A percentile compares a stretch with the other conserved stretches of the same genome.
Conservation (phyloP, 2,113 vertebrate species). For the Cephalopterus ornatus region DNA sequence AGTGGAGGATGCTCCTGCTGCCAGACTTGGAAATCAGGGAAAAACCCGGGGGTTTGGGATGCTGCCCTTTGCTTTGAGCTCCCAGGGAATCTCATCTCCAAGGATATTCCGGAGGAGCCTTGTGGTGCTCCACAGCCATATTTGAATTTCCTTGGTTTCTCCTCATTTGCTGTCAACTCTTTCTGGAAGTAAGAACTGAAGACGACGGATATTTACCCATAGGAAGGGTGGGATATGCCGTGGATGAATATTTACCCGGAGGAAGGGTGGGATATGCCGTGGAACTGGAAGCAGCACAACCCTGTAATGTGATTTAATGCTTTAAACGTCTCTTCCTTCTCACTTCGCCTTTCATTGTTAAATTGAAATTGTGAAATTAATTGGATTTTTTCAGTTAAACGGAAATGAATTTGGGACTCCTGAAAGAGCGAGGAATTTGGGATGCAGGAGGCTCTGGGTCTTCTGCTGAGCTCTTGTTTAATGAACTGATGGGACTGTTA, state of each 20-base stretch:
- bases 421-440: not conserved
- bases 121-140: too few species aligned
- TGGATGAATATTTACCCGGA: not conserved
- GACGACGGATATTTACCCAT: accelerated
- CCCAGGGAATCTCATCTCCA: not conserved
- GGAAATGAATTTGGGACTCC: not conserved
- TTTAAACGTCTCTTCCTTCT: not conserved
- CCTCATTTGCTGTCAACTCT: not conserved
- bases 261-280: not conserved
- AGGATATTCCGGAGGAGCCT: not conserved
- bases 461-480: not conserved
- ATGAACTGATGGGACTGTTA: not conserved
- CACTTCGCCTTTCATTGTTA: not conserved
- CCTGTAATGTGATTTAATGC: accelerated
- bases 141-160: not conserved
- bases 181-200: not conserved
- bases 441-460: not conserved
- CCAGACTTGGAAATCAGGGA: not conserved
- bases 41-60: not conserved
- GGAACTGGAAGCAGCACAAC: not conserved
- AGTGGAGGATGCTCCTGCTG: not conserved
- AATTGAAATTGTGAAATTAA: not conserved
- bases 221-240: not conserved
- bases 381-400: too few species aligned
- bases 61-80: not conserved